phyloP scores from a whole-genome alignment of 2,888 invertebrate species.

The Melanargia galathea region DNA sequence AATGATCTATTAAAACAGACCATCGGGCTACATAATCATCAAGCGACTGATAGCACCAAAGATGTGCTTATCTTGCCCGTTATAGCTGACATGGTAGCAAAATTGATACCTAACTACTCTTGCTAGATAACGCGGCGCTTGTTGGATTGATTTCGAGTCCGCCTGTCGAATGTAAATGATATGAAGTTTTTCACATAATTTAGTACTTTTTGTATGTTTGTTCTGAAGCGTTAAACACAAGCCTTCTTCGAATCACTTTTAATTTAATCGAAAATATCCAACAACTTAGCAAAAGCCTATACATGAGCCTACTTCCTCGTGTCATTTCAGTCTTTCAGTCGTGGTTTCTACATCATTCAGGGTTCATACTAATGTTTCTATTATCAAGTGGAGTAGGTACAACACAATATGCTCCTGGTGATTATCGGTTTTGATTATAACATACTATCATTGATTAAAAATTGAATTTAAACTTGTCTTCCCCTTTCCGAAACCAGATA shows the following conservation, averaged over 20 bases:
- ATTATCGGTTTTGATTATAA: background rate
- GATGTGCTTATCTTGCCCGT: slow-evolving; percentile 70
- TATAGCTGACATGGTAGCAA: slow-evolving; percentile 70
- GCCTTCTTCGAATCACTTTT: background rate
- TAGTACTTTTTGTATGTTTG: slow-evolving; percentile 4
- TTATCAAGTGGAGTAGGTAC: background rate
- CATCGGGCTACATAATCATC: slow-evolving; percentile 73
- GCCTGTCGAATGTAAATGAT: slow-evolving; percentile 21
- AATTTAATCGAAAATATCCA: background rate
- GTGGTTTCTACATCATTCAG: background rate
- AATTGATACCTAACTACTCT: slow-evolving; percentile 70
- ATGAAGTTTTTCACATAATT: background rate
- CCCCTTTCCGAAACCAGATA: background rate
- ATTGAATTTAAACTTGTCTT: background rate
- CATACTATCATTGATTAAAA: background rate
- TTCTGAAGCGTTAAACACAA: background rate
- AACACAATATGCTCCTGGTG: background rate
- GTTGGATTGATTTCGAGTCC: slow-evolving; percentile 38
- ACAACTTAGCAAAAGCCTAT: background rate
- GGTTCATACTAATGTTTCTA: no score
- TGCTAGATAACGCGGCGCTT: slow-evolving; percentile 59
- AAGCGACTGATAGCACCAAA: slow-evolving; percentile 73
- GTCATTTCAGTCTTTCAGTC: background rate
- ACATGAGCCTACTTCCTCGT: background rate
- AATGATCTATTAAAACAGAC: slow-evolving; percentile 55